These are phyloP conservation scores for Hephaestus fuliginosus DNA, from an alignment of 2,797 vertebrate species.

Conservation along the genomic window DNA sequence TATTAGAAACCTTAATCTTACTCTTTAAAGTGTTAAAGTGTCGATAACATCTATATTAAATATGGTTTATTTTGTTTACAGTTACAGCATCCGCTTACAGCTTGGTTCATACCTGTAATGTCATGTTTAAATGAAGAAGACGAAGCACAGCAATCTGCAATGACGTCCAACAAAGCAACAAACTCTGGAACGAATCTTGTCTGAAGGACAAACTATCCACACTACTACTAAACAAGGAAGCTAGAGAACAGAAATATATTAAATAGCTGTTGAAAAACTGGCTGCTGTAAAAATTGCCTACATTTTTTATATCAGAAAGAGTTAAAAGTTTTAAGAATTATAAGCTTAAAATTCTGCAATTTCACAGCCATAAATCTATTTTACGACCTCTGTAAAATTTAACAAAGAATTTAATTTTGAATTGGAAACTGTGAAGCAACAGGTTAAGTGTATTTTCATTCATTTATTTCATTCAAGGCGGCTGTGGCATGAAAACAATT, in stretches of 20 bases:
- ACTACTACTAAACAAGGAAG: not conserved
- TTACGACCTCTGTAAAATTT: no score
- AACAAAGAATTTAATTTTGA: not conserved
- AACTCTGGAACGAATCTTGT: not conserved
- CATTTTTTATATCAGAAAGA: not conserved
- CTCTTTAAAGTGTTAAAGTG: not conserved
- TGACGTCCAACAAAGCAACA: not conserved
- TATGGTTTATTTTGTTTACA: not conserved
- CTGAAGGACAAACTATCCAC: not conserved
- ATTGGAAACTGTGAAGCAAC: not conserved
- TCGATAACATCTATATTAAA: not conserved
- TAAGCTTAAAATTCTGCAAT: not conserved
- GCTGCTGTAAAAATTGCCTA: not conserved
- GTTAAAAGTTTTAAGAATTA: not conserved
- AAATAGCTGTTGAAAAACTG: not conserved
- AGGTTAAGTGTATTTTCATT: conserved; percentile 1
- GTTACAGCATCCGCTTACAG: not conserved
- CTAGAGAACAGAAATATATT: not conserved
- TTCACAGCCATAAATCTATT: not conserved
- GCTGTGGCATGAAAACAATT: conserved; percentile 36
- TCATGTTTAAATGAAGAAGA: not conserved
- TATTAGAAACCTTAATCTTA: not conserved
- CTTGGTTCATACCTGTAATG: not conserved
- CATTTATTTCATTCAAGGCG: not conserved
- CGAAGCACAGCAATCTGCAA: not conserved